Percentiles rank a stretch among this genome's conserved stretches.
These are phyloP conservation scores for Stratiolaelaps scimitus DNA, from an alignment of 1,140 invertebrate genomes.

Conservation along the genomic window DNA sequence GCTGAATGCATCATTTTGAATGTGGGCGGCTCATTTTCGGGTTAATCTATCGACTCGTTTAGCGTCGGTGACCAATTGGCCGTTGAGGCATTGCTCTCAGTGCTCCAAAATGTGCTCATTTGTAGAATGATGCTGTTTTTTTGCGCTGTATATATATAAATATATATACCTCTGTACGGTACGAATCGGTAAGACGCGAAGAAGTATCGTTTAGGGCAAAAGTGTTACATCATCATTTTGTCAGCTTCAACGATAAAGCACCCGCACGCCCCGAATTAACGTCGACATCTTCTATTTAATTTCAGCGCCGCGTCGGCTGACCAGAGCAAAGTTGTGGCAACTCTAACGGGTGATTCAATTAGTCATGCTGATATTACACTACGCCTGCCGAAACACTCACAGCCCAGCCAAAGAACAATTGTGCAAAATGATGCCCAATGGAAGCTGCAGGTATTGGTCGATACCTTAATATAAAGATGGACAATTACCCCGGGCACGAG, in stretches of 20 bases:
- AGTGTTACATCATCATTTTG: not conserved
- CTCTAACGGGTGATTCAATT: slow-evolving; percentile 75
- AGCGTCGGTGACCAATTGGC: too few species aligned
- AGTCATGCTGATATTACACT: slow-evolving; percentile 80
- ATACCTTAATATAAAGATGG: too few species aligned
- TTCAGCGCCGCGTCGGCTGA: slow-evolving; percentile 32
- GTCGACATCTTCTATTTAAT: slow-evolving; percentile 14
- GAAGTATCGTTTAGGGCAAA: too few species aligned
- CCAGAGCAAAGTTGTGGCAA: slow-evolving; percentile 79
- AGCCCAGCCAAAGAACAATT: slow-evolving; percentile 60
- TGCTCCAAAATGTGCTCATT: too few species aligned
- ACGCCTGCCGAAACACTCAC: slow-evolving; percentile 64
- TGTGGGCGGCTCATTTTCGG: too few species aligned
- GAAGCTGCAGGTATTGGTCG: slow-evolving; percentile 52
- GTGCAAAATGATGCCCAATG: slow-evolving; percentile 75
- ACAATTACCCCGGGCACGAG: too few species aligned
- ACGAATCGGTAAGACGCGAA: too few species aligned
- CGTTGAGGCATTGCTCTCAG: too few species aligned
- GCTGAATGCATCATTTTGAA: not conserved
- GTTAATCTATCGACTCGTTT: too few species aligned
- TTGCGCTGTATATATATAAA: too few species aligned
- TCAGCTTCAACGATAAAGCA: not conserved
- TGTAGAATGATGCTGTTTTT: too few species aligned
- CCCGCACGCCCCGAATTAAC: not conserved
- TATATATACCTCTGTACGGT: too few species aligned